Conservation (phyloP, 2,797 vertebrate species). For the Craterocephalus amniculus region DNA sequence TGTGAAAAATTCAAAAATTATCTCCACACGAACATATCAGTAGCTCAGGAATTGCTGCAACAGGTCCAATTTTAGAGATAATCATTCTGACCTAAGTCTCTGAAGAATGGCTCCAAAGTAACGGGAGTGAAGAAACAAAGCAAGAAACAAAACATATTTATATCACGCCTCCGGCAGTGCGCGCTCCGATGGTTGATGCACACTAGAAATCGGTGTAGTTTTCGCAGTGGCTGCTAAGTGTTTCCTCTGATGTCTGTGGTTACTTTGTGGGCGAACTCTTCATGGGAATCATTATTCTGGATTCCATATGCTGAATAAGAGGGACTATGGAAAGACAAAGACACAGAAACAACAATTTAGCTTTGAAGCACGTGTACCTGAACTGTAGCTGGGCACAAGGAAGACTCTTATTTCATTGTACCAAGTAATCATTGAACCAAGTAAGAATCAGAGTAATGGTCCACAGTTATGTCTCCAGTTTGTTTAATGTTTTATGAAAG, state of each 20-base stretch:
- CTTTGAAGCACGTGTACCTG: neutral
- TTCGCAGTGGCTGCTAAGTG: constrained; percentile 38
- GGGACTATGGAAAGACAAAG: constrained; percentile 70
- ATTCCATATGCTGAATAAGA: constrained; percentile 86
- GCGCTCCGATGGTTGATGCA: constrained; percentile 39
- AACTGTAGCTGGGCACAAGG: neutral
- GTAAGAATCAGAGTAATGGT: too few species aligned
- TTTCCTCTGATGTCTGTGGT: constrained; percentile 11
- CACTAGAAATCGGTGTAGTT: constrained; percentile 37
- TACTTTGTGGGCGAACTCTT: constrained; percentile 82
- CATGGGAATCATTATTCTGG: constrained; percentile 86
- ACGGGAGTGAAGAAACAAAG: constrained; percentile 1
- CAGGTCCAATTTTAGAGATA: constrained; percentile 27
- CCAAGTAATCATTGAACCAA: too few species aligned
- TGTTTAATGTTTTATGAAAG: too few species aligned
- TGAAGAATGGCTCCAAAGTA: constrained; percentile 35
- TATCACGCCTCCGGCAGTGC: constrained; percentile 61
- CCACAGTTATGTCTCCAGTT: too few species aligned
- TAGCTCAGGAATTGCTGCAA: constrained; percentile 47
- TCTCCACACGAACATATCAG: constrained; percentile 44
- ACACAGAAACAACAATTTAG: constrained; percentile 19
- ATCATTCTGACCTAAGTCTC: constrained; percentile 25
- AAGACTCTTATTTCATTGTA: too few species aligned
- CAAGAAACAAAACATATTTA: constrained; percentile 25
- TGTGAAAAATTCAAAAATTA: constrained; percentile 1